phyloP scores from a whole-genome alignment of 1,140 invertebrate species.

The Euwallacea fornicatus region DNA sequence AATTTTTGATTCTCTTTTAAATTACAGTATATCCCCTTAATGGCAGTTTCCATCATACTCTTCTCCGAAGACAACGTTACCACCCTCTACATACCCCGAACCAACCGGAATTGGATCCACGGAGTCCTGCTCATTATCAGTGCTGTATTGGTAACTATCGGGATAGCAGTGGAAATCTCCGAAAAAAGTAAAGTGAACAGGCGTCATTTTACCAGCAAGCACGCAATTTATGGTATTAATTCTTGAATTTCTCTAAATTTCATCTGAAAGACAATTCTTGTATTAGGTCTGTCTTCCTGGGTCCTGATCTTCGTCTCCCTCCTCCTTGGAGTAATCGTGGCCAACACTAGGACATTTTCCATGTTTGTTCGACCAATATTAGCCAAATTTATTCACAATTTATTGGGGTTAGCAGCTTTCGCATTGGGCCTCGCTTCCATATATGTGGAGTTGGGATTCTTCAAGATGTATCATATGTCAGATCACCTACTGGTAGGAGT shows the following conservation, averaged over 20 bases:
- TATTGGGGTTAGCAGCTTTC: constrained; percentile 29
- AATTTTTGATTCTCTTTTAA: not conserved
- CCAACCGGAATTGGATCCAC: constrained; percentile 31
- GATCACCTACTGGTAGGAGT: not conserved
- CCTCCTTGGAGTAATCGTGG: constrained; percentile 25
- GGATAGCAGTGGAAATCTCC: constrained; percentile 21
- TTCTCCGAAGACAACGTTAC: constrained; percentile 35
- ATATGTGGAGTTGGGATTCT: not conserved
- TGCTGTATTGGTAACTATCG: constrained; percentile 14
- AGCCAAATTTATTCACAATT: constrained; percentile 34
- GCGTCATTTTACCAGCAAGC: constrained; percentile 19
- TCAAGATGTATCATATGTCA: not conserved
- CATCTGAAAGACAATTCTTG: not conserved
- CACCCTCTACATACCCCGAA: constrained; percentile 25
- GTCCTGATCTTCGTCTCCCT: constrained; percentile 26
- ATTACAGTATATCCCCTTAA: constrained; percentile 38
- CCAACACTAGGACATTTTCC: constrained; percentile 24
- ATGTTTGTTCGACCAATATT: constrained; percentile 24
- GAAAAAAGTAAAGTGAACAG: constrained; percentile 3
- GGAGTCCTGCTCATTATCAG: constrained; percentile 29
- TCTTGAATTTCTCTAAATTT: not conserved
- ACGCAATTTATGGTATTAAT: constrained; percentile 10
- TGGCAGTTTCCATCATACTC: constrained; percentile 38
- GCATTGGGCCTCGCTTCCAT: constrained; percentile 27
- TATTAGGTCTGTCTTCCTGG: constrained; percentile 36